Conservation (phyloP, 2,797 vertebrate genomes). For the Buphagus erythrorhynchus region DNA sequence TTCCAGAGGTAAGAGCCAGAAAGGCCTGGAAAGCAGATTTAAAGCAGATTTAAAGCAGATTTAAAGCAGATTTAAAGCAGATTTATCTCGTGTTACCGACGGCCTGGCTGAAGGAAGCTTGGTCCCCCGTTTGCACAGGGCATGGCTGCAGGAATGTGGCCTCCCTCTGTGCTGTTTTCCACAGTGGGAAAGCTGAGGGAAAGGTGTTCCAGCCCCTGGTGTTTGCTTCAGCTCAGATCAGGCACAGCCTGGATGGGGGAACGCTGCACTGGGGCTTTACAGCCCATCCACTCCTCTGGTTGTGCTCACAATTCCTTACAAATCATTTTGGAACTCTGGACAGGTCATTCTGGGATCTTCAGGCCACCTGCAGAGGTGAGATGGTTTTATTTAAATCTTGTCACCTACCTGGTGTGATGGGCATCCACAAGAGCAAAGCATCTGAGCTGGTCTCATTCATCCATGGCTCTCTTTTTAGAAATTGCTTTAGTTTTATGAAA, state of each 20-base stretch:
- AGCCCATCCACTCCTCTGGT: neutral
- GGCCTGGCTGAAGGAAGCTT: neutral
- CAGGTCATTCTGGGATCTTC: neutral
- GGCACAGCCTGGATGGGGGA: neutral
- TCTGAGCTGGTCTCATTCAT: neutral
- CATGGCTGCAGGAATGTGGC: neutral
- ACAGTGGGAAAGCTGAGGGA: neutral
- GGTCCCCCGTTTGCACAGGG: neutral
- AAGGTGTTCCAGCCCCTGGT: neutral
- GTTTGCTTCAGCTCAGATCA: neutral
- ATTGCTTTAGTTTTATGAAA: neutral
- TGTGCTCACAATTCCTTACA: neutral
- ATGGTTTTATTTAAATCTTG: neutral
- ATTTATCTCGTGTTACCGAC: neutral
- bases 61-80: neutral
- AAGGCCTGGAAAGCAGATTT: neutral
- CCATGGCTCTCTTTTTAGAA: neutral
- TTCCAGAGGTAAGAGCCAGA: neutral
- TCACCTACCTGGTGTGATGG: neutral
- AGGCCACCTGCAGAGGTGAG: neutral
- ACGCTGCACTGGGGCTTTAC: neutral
- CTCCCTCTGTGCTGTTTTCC: neutral
- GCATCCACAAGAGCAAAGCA: neutral
- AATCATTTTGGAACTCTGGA: neutral
- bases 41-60: neutral